Evolutionary conservation across 2,113 vertebrate genomes (phyloP), one percentile per base, ranked within the genome.

Genomic region (Bucco capensis): DNA sequence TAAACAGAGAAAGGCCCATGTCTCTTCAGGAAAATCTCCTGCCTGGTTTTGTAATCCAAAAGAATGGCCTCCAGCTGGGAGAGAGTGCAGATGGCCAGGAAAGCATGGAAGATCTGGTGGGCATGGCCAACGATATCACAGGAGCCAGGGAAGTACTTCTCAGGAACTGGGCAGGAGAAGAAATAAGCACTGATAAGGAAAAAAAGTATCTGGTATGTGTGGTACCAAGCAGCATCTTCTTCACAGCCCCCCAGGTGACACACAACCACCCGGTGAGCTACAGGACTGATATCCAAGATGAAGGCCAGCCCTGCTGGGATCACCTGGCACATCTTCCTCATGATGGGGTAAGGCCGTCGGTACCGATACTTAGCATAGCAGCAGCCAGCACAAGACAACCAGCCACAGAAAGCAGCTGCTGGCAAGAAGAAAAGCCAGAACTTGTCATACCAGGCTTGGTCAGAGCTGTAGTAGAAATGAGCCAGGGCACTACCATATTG

Each of bases 61-160:
- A 98, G 98, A 75, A 99, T 97, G 62, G 98, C 99, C 94, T 99
- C 98, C 94, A 99, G 96, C 96, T 99, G 99, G 40, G 97, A 98
- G 4, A 99, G 77, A 0, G 98, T 99, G 96, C 98, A 99, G 91
- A 99, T 66, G 13, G 98, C 98, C 94, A 99, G 92, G 70, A 99
- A 98, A 19, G 98, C 49, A 21, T 99, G 98, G 97, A 99, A 99
- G 92, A 99, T 98, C 94, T 99, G 99, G 85, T 99, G 99, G 14
- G 97, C 98, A 0, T 99, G 99, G 54, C 99, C 98, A 42, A 99
- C 71, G 1, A 99, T 98, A 95, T 99, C 99, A 3, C 98, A 99
- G 73, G 87, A 97, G 9, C 99, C 99, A 0, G 99, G 98, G 84
- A 99, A 98, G 83, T 98, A 98, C 83, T 98, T 97, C 96, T 99